Base-by-base conservation (phyloP, 2,113 vertebrate genomes). In the Ceyx cyanopectus region DNA sequence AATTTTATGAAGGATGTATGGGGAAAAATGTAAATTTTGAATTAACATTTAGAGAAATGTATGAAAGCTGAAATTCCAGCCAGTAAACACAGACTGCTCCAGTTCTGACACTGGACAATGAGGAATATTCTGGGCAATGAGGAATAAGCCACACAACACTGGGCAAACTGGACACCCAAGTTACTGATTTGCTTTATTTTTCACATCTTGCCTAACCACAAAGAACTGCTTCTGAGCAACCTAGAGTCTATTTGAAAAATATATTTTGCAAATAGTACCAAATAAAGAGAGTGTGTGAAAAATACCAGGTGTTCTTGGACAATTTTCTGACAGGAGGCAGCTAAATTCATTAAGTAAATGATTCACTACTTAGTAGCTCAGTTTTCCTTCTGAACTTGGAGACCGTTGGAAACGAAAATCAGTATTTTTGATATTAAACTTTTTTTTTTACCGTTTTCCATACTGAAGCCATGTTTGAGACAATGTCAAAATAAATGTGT, bases 261-360 rank as follows among this genome's bases (percentile, higher is more conserved):
- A 37, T 75, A 50, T 87, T 90, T 94, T 93, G 18, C 45, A 92
- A 94, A 93, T 77, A 89, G 68, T 32, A 83, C 58, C 51, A 30
- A 85, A 62, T 27, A 86, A 50, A 48, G 23, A 83, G 21, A 0
- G 0, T 37, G 5, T 63, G 21, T 90, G 57, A 68, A 86, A 87
- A 84, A 65, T 84, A 68, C 34, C 82, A 89, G 78, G 50, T 50
- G 14, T 34, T 95, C 51, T 61, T 93, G 88, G 80, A 79, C 62
- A 92, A 41, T 72, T 84, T 0, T 0, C 58, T 73, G 84, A 66
- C 62, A 75, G 68, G 62, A 82, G 43, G 46, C 65, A 20, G 69
- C 61, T 84, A 60, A 78, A 90, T 69, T 72, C 10, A 78, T 86
- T 72, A 54, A 88, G 32, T 67, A 46, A 74, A 85, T 81, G 62